Evolutionary conservation across 2,113 vertebrate genomes (phyloP).

Genomic region (Notiomystis cincta): DNA sequence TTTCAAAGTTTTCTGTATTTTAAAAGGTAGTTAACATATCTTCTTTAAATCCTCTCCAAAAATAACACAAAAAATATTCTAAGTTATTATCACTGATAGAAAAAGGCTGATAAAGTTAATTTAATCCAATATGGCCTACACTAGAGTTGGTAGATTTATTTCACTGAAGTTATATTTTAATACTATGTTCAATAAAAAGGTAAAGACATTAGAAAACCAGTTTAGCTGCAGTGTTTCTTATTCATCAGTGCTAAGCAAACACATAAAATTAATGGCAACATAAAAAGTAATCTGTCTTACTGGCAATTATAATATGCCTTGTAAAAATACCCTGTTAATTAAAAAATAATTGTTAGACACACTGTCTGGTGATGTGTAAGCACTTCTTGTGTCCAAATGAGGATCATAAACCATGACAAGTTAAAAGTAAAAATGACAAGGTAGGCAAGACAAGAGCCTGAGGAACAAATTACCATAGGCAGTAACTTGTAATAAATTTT

Average conservation of each 20-base stretch:
- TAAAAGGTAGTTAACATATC: not conserved
- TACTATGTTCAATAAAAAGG: not conserved
- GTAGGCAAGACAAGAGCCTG: not conserved
- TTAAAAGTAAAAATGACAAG: not conserved
- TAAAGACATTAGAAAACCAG: not conserved
- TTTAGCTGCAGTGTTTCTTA: not conserved
- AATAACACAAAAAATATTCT: not conserved
- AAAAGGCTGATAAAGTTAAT: not conserved
- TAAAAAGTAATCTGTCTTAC: conserved; percentile 40
- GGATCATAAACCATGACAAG: conserved; percentile 5
- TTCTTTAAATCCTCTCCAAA: not conserved
- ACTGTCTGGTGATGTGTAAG: not conserved
- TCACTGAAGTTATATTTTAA: not conserved
- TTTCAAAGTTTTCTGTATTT: not conserved
- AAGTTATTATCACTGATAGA: not conserved
- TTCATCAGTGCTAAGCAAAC: conserved; percentile 31
- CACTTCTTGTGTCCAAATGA: not conserved
- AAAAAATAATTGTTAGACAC: conserved; percentile 33
- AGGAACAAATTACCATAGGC: not conserved
- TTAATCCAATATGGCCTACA: not conserved
- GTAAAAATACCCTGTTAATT: conserved; percentile 46
- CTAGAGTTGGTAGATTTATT: not conserved
- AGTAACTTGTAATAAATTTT: not conserved
- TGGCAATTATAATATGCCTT: conserved; percentile 19
- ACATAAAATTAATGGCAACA: conserved; percentile 41